A percentile compares a stretch with the other conserved stretches of the same genome.
phyloP scores from a whole-genome alignment of 2,888 invertebrate species.

The Gari tellinella region DNA sequence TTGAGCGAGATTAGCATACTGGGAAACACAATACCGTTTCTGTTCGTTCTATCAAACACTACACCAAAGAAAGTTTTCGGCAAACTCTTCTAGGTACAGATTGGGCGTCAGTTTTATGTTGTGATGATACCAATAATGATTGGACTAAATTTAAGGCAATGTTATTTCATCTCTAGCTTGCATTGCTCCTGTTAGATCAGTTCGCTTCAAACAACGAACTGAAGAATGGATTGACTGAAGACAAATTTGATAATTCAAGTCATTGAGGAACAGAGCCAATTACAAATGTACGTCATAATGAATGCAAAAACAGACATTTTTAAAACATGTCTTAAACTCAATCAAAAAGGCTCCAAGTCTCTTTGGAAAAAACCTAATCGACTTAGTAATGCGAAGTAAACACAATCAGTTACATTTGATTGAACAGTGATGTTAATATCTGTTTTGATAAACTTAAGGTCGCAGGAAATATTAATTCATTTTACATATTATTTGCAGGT shows the following conservation, averaged over 20 bases:
- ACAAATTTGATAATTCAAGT: not conserved
- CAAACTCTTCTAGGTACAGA: no score
- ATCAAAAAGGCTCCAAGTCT: no score
- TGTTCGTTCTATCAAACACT: no score
- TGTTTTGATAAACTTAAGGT: conserved; percentile 5
- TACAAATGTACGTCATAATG: not conserved
- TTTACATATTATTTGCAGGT: conserved; percentile 1
- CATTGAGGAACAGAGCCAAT: not conserved
- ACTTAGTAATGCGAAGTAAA: no score
- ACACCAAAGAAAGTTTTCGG: no score
- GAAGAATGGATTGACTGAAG: not conserved
- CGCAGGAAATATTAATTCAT: not conserved
- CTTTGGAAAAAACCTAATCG: not conserved
- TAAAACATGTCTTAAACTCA: not conserved
- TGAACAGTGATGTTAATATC: not conserved
- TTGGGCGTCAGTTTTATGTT: no score
- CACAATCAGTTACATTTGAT: not conserved
- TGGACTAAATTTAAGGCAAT: no score
- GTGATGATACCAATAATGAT: not conserved
- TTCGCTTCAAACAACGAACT: not conserved
- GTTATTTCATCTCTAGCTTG: not conserved
- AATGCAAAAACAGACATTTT: no score
- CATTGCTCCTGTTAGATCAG: not conserved
- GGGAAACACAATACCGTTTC: no score
- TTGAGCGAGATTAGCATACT: no score